A percentile compares a stretch with the other conserved stretches of the same genome.
These are phyloP conservation scores for Griposia aprilina DNA, from an alignment of 2,888 invertebrate species.

Conservation along the genomic window DNA sequence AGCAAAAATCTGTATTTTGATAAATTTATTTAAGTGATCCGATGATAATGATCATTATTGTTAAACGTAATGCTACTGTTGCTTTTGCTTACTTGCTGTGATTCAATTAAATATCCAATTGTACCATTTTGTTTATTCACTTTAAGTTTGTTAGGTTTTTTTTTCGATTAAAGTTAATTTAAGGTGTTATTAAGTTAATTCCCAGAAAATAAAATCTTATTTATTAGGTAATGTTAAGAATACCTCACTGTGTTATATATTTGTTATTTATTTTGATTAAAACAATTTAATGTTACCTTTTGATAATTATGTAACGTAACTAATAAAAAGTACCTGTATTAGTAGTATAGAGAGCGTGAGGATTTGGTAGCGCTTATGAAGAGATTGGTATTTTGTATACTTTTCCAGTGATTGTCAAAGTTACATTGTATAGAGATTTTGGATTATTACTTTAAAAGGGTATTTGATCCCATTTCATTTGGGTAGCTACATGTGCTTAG, in stretches of 20 bases:
- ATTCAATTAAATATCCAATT: slow-evolving; percentile 70
- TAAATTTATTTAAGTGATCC: slow-evolving; percentile 71
- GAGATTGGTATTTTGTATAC: slow-evolving; percentile 75
- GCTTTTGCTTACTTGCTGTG: slow-evolving; percentile 88
- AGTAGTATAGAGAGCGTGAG: slow-evolving; percentile 52
- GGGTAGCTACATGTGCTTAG: slow-evolving; percentile 67
- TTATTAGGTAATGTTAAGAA: slow-evolving; percentile 60
- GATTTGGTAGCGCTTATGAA: slow-evolving; percentile 69
- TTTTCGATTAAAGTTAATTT: slow-evolving; percentile 59
- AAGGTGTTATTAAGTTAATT: slow-evolving; percentile 44
- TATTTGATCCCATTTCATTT: slow-evolving; percentile 77
- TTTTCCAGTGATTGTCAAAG: slow-evolving; percentile 74
- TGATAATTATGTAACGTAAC: slow-evolving; percentile 46
- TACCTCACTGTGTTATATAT: slow-evolving; percentile 49
- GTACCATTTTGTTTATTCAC: slow-evolving; percentile 66
- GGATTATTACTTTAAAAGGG: slow-evolving; percentile 58
- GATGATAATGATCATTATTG: slow-evolving; percentile 64
- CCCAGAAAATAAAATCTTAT: slow-evolving; percentile 36
- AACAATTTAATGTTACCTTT: slow-evolving; percentile 42
- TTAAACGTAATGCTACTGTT: slow-evolving; percentile 81
- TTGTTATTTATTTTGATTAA: slow-evolving; percentile 55
- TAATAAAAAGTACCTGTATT: slow-evolving; percentile 66
- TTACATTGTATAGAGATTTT: slow-evolving; percentile 61
- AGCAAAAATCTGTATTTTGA: slow-evolving; percentile 76
- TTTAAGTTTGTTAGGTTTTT: slow-evolving; percentile 66